Percentiles rank a stretch among this genome's conserved stretches.
Evolutionary conservation across 2,113 vertebrate genomes (phyloP).

Genomic region (Illadopsis cleaveri): DNA sequence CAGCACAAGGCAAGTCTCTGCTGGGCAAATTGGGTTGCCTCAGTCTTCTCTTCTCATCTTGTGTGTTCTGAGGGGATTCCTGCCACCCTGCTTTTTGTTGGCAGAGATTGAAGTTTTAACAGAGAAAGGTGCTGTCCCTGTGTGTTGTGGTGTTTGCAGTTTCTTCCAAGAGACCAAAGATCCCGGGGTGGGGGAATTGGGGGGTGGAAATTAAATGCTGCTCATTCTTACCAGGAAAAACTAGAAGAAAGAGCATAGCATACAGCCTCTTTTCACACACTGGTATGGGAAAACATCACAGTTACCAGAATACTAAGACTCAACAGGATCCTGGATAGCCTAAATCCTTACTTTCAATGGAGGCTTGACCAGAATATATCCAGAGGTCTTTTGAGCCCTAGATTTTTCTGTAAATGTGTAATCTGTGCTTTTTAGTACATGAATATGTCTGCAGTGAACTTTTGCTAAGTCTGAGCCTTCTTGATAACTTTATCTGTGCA

Average conservation of each 20-base stretch:
- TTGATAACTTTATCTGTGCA: not conserved
- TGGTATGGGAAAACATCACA: not conserved
- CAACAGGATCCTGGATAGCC: not conserved
- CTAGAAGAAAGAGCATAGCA: not conserved
- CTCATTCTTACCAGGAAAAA: not conserved
- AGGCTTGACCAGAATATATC: not conserved
- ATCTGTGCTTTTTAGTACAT: not conserved
- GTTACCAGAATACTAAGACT: not conserved
- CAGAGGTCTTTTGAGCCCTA: not conserved
- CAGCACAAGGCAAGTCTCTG: constrained; percentile 81
- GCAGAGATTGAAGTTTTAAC: not conserved
- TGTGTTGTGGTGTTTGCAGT: not conserved
- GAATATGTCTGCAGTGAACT: not conserved
- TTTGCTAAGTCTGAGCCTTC: not conserved
- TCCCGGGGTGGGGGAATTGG: not conserved
- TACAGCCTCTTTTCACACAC: not conserved
- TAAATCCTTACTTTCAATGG: not conserved
- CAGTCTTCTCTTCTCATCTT: not conserved
- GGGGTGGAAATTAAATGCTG: not conserved
- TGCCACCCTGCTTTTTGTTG: not conserved
- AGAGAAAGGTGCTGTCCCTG: not conserved
- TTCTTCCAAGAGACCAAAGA: not conserved
- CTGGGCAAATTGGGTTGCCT: fast-evolving
- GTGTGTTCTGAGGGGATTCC: not conserved
- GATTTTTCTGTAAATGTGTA: not conserved